Evolutionary conservation across 2,113 vertebrate species (phyloP).

Genomic region (Cranoglanis bouderius): DNA sequence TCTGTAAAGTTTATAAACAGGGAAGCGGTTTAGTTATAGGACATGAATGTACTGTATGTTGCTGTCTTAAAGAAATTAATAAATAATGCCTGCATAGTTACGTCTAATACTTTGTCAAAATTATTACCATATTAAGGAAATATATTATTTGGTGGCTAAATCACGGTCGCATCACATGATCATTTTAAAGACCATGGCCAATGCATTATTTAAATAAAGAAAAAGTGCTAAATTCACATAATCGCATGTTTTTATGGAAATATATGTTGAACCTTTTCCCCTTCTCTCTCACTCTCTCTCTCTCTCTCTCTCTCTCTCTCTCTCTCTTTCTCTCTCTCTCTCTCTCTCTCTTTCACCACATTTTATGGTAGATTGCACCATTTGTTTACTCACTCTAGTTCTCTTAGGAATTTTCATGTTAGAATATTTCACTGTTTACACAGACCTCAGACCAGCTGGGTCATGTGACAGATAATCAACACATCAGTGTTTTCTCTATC

Average conservation of each 20-base stretch:
- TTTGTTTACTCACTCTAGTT: not conserved
- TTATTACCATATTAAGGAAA: not conserved
- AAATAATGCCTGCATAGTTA: not conserved
- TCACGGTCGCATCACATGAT: not conserved
- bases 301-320: not conserved
- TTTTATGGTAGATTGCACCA: not conserved
- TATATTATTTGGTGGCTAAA: not conserved
- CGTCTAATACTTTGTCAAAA: not conserved
- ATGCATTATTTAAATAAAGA: not conserved
- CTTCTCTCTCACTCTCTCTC: not conserved
- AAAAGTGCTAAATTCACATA: not conserved
- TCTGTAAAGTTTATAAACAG: not conserved
- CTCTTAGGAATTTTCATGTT: not conserved
- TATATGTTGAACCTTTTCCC: not conserved
- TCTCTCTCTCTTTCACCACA: no score
- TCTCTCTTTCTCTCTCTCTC: not conserved
- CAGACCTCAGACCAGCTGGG: not conserved
- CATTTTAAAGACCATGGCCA: not conserved
- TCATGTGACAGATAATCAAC: not conserved
- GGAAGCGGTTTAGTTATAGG: not conserved
- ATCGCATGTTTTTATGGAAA: not conserved
- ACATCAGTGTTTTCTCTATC: not conserved
- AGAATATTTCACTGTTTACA: not conserved
- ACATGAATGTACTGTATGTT: not conserved
- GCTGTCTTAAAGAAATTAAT: not conserved